Evolutionary conservation across 2,888 invertebrate species (phyloP), one percentile per base, ranked within the genome.

Genomic region (Andricus quercusramuli): DNA sequence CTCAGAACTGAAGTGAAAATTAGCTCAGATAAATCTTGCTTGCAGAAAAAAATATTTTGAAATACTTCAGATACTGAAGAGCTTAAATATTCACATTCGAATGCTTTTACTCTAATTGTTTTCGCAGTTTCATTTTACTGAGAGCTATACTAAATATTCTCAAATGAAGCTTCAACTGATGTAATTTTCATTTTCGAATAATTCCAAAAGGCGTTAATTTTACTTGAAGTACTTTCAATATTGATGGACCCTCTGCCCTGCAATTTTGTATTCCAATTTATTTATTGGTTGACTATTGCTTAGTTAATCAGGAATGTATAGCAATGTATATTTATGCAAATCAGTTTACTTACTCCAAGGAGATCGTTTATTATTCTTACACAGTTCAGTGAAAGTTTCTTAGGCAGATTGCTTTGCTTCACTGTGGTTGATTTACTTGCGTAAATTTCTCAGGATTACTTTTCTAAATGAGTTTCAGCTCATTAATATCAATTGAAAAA

Each of bases 301-400:
- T 8, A 62, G 22, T 62, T 25, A 74, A 51, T 74, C 56, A 51
- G 20, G 11, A 9, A 29, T 51, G 56, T 51, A n/a, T 70, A 51
- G 51, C 11, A 13, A 51, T 56, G 9, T 74, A 70, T 56, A 56
- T 74, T 74, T 74, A 74, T 74, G 70, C 32, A 74, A 74, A 74
- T 74, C 51, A 74, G 51, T 51, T 51, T 74, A 56, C 51, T 74
- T 32, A 51, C 51, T 56, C 29, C 29, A 74, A 56, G 20, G 11
- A 74, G 70, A 51, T 51, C 29, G 29, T 22, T 51, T 74, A 25
- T 74, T 56, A 74, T 74, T 74, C 56, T 51, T 56, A 6, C 13
- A 6, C 22, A 74, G 70, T 29, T 56, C 29, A 47, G 4, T 20
- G 29, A 56, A 74, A 51, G 20, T 74, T 74, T 74, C 70, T 51